phyloP scores from a whole-genome alignment of 2,113 vertebrate species.

The Pseudorectes ferrugineus region DNA sequence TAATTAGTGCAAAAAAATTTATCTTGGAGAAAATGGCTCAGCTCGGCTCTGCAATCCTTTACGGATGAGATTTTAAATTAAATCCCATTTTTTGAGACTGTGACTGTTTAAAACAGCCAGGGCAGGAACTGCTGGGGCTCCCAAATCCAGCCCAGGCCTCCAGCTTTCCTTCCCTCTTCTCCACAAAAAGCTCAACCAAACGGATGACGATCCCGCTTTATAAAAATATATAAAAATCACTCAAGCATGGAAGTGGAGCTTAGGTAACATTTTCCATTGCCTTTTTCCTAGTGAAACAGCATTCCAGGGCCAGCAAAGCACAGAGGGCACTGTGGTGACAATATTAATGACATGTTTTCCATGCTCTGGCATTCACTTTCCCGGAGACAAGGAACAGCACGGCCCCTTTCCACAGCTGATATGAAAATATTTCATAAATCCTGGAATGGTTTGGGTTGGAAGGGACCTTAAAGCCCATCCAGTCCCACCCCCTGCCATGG shows the following conservation, averaged over 20 bases:
- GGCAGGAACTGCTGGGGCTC: neutral
- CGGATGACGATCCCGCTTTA: accelerated
- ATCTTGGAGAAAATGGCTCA: neutral
- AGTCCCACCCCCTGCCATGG: neutral
- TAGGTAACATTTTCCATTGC: conserved; percentile 45
- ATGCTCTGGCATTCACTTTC: neutral
- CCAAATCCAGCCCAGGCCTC: neutral
- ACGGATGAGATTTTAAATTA: neutral
- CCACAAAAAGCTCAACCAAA: conserved; percentile 12
- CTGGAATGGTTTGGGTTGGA: neutral
- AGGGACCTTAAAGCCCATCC: neutral
- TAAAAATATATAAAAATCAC: neutral
- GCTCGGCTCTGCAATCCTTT: neutral
- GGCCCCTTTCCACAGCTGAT: neutral
- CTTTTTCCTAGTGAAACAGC: neutral
- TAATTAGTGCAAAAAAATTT: neutral
- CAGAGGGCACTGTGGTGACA: neutral
- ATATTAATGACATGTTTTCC: neutral
- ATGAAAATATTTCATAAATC: neutral
- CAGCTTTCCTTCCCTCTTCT: neutral
- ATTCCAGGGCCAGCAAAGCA: neutral
- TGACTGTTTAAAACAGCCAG: neutral
- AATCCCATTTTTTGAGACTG: neutral
- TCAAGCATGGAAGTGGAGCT: neutral
- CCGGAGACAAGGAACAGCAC: accelerated